A percentile compares a stretch with the other conserved stretches of the same genome.
Conservation (phyloP, 2,113 vertebrate genomes). For the Zosterops hypoxanthus region DNA sequence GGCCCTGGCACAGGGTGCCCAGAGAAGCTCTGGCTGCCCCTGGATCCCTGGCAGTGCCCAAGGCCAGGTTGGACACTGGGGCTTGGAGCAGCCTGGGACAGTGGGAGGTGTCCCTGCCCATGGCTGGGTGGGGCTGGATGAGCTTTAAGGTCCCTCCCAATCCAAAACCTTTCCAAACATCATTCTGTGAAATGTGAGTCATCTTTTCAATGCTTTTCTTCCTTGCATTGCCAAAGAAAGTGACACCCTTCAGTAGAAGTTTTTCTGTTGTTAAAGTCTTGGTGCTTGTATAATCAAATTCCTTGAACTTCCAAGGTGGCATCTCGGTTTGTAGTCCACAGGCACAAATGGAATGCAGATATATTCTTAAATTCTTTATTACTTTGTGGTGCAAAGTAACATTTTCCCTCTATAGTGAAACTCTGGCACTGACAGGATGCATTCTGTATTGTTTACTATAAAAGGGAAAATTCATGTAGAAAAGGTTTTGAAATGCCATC, state of each 20-base stretch:
- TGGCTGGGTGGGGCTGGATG: accelerated
- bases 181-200: neutral
- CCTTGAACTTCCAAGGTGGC: neutral
- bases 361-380: neutral
- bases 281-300: neutral
- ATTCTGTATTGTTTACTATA: constrained; percentile 51
- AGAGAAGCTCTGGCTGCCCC: neutral
- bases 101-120: neutral
- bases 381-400: neutral
- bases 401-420: constrained; percentile 3
- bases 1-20: neutral
- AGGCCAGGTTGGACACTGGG: neutral
- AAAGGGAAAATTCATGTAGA: constrained; percentile 37
- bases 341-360: constrained; percentile 6
- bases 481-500: constrained; percentile 54
- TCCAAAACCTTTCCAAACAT: neutral
- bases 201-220: neutral
- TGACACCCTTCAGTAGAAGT: neutral
- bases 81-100: neutral
- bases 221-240: neutral
- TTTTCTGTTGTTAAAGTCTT: neutral
- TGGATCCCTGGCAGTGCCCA: neutral
- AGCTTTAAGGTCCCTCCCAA: accelerated
- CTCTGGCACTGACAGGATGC: neutral
- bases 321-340: neutral